Conservation (phyloP, 2,888 invertebrate species). For the Drosophila colorata region DNA sequence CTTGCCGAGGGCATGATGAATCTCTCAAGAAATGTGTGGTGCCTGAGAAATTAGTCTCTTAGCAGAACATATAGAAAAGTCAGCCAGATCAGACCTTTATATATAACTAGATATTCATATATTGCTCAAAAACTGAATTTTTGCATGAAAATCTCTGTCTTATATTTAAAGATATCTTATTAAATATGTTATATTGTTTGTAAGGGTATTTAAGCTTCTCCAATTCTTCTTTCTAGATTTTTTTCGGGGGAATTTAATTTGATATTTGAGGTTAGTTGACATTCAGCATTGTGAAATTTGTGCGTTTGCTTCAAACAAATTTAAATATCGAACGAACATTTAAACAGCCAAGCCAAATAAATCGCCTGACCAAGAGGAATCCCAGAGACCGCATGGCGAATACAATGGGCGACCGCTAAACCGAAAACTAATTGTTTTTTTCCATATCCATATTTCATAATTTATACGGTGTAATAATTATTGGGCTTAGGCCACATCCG, state of each 20-base stretch:
- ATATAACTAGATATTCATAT: too few species aligned
- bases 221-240: background rate
- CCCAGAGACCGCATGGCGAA: constrained; percentile 25
- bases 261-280: constrained; percentile 25
- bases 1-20: background rate
- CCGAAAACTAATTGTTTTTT: constrained; percentile 72
- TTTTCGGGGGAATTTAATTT: constrained; percentile 6
- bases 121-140: too few species aligned
- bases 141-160: too few species aligned
- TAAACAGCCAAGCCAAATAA: constrained; percentile 3
- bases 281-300: constrained; percentile 33
- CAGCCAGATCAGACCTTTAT: too few species aligned
- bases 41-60: too few species aligned
- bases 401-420: constrained; percentile 61
- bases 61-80: too few species aligned
- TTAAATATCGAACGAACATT: constrained; percentile 33
- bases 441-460: constrained; percentile 64
- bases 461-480: constrained; percentile 73
- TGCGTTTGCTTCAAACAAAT: constrained; percentile 12
- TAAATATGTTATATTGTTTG: too few species aligned
- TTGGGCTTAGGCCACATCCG: constrained; percentile 72
- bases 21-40: background rate
- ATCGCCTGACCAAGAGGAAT: constrained; percentile 1
- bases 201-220: too few species aligned
- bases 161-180: too few species aligned